Base-by-base conservation (phyloP, 1,140 invertebrate genomes). In the Drosophila athabasca region DNA sequence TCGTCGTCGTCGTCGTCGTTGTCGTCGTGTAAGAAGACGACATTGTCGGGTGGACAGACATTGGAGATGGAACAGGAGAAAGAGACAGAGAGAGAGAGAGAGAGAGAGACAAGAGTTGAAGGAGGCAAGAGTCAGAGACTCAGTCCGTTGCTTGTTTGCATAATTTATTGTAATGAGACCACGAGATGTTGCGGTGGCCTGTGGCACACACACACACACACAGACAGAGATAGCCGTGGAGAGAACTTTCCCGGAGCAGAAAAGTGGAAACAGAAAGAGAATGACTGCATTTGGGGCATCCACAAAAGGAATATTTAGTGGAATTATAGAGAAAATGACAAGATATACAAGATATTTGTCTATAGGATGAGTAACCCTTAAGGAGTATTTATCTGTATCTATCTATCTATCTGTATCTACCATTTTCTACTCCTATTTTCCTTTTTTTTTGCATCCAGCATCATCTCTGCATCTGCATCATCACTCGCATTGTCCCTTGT, bases 141-240 rank as follows among this genome's bases (percentile, higher is more conserved):
- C 35, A 13, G 35, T 13, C 64, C 68, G 26, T 58, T 19, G 62
- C 69, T 69, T 62, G 52, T 70, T 82, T 76, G 83, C 83, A 79
- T 88, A 79, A 87, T 88, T 87, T 88, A 88, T 79, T 88, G 71
- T 83, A 87, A 87, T 88, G 71, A 87, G 84, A 59, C 61, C 61
- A 79, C 68, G 65, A 64, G 67, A 70, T 70, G 51, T 70, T 74
- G 77, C 15, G 44, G 62, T 24, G 49, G 39, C 48, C 41, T 44
- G 52, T 26, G 35, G 35, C 35, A 13, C 11, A 43, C 39, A 52
- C 41, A 48, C 35, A 13, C 11, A 43, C 39, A 52, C 41, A 48
- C 53, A 19, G 17, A 19, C 0, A 19, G 17, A 19, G 17, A 19
- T 19, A 46, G 53, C 54, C 29, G 51, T 45, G 43, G 67, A 29